Conservation (phyloP, 2,888 invertebrate genomes). For the Melitaea athalia region DNA sequence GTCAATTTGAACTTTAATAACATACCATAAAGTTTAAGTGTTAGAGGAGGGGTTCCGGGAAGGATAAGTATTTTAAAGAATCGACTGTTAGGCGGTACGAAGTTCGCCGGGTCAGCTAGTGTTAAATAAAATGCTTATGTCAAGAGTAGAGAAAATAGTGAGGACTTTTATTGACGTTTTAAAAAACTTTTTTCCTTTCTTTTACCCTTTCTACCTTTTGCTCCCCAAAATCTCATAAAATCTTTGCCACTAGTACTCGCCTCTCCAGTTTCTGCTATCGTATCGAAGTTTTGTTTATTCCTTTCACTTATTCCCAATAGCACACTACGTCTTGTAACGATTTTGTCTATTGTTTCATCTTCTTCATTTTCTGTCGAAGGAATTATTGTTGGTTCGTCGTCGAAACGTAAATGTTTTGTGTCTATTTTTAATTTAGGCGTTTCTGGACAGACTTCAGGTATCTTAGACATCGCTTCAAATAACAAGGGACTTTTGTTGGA, state of each 20-base stretch:
- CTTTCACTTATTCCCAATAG: neutral
- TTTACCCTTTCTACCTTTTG: constrained; percentile 45
- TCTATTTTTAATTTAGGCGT: constrained; percentile 16
- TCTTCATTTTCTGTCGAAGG: constrained; percentile 39
- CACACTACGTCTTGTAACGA: constrained; percentile 3
- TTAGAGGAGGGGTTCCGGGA: no score
- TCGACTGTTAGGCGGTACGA: no score
- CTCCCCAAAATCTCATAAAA: constrained; percentile 58
- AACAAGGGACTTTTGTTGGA: neutral
- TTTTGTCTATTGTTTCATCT: constrained; percentile 32
- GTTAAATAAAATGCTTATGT: no score
- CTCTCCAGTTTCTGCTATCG: constrained; percentile 43
- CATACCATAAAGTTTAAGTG: no score
- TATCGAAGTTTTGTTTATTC: constrained; percentile 37
- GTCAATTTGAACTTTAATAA: no score
- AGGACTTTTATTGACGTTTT: constrained; percentile 9
- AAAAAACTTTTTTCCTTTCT: constrained; percentile 43
- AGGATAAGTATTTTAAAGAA: no score
- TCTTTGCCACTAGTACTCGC: constrained; percentile 47
- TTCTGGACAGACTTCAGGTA: constrained; percentile 35
- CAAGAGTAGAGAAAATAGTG: neutral
- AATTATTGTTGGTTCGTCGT: constrained; percentile 54
- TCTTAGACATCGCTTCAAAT: constrained; percentile 10
- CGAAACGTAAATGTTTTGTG: constrained; percentile 60
- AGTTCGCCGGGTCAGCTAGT: no score